A percentile compares a stretch with the other conserved stretches of the same genome.
These are phyloP conservation scores for Candoia aspera DNA, from an alignment of 2,113 vertebrate species.

Conservation along the genomic window DNA sequence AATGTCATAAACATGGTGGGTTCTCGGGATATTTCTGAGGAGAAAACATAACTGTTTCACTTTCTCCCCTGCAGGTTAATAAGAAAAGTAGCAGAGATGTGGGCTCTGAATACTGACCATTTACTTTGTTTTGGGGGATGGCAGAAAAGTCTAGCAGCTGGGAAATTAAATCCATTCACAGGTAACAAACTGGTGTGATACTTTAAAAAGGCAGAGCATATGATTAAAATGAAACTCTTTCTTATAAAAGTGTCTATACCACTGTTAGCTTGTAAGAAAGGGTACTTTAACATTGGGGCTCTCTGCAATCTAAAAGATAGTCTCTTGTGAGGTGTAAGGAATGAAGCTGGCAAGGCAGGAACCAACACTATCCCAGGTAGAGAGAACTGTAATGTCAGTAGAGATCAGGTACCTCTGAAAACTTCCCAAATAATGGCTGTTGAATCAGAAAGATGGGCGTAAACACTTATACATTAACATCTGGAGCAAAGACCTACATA, in stretches of 20 bases:
- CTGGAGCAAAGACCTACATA: background rate
- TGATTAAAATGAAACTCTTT: constrained; percentile 43
- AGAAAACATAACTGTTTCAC: background rate
- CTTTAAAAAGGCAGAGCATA: constrained; percentile 34
- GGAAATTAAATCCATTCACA: background rate
- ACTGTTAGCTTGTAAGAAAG: background rate
- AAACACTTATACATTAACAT: background rate
- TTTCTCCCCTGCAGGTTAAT: too few species aligned
- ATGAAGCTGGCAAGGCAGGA: background rate
- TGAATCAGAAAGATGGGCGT: background rate
- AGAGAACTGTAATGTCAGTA: too few species aligned
- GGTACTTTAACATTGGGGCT: background rate
- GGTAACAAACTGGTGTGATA: constrained; percentile 12
- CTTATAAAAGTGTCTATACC: constrained; percentile 3
- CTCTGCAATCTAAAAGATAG: background rate
- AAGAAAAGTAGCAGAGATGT: too few species aligned
- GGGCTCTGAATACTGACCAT: too few species aligned
- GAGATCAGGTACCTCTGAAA: background rate
- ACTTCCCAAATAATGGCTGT: background rate
- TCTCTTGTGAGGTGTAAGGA: background rate
- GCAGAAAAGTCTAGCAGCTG: background rate
- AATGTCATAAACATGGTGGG: background rate
- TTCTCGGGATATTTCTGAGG: background rate
- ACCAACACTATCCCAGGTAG: too few species aligned
- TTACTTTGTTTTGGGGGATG: background rate